Conservation (phyloP, 1,140 invertebrate genomes). For the Acromyrmex heyeri region DNA sequence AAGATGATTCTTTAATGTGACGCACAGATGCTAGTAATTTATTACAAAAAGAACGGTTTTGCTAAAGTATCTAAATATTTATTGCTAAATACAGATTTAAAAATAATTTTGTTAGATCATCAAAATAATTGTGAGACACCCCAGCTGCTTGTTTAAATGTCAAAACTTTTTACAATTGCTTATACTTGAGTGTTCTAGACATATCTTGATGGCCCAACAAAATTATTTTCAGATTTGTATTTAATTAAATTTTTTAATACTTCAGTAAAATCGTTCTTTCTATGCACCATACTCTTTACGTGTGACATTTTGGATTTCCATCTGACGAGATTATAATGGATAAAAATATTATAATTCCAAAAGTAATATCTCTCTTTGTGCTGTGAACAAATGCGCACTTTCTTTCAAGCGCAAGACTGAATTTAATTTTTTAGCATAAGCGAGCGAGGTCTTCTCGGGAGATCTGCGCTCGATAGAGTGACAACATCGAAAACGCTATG, state of each 20-base stretch:
- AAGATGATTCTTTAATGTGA: conserved; percentile 27
- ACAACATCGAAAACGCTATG: background rate
- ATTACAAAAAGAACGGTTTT: too few species aligned
- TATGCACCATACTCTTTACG: conserved; percentile 41
- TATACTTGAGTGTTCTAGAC: too few species aligned
- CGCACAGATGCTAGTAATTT: conserved; percentile 55
- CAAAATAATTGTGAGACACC: too few species aligned
- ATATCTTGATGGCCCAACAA: too few species aligned
- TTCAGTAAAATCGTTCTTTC: too few species aligned
- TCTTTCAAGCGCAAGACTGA: conserved; percentile 51
- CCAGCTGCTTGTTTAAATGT: too few species aligned
- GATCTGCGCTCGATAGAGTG: conserved; percentile 2
- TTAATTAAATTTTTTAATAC: too few species aligned
- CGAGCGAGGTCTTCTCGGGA: background rate
- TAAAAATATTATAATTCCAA: background rate
- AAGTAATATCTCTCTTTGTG: conserved; percentile 25
- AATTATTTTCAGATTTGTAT: too few species aligned
- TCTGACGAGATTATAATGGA: background rate
- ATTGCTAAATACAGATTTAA: too few species aligned
- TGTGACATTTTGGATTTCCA: conserved; percentile 19
- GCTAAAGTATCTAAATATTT: too few species aligned
- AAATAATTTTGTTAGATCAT: too few species aligned
- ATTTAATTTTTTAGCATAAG: conserved; percentile 10
- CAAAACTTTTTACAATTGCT: too few species aligned
- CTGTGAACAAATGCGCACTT: conserved; percentile 2